phyloP scores from a whole-genome alignment of 2,797 vertebrate genomes.

The Rhinella marina region DNA sequence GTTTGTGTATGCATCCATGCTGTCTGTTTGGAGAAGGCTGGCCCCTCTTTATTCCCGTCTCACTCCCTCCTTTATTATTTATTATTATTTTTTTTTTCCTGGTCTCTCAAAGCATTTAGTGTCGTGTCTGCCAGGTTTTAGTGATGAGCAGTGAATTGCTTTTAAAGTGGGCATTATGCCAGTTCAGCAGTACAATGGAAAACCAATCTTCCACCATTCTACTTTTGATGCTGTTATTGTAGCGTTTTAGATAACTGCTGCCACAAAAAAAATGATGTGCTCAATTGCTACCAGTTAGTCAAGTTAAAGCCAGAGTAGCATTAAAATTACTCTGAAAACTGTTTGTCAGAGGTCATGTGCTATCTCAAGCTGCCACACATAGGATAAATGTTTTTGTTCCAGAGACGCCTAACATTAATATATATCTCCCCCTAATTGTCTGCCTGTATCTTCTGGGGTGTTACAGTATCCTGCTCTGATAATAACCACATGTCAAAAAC shows the following conservation, averaged over 20 bases:
- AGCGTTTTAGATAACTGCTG: constrained; percentile 92
- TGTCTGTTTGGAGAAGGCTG: constrained; percentile 78
- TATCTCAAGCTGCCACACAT: constrained; percentile 74
- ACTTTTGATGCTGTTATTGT: constrained; percentile 91
- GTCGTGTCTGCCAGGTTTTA: constrained; percentile 92
- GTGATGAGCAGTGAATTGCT: constrained; percentile 93
- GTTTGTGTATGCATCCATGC: constrained; percentile 67
- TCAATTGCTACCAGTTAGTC: constrained; percentile 88
- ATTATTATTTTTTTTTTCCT: constrained; percentile 64
- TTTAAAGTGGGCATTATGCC: constrained; percentile 95
- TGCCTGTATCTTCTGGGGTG: background rate
- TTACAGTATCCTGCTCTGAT: background rate
- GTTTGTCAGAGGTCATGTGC: constrained; percentile 86
- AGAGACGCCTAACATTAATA: constrained; percentile 35
- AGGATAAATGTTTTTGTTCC: constrained; percentile 75
- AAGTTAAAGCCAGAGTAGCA: constrained; percentile 88
- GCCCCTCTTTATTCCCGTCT: constrained; percentile 72
- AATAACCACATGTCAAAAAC: background rate
- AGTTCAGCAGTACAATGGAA: constrained; percentile 91
- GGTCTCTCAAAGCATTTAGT: constrained; percentile 85
- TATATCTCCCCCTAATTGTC: constrained; percentile 17
- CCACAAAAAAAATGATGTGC: constrained; percentile 83
- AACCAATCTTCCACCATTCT: constrained; percentile 93
- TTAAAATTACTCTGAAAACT: constrained; percentile 89
- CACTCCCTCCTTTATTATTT: constrained; percentile 59